phyloP scores from a whole-genome alignment of 2,888 invertebrate species.

The Himalopsyche kuldschensis region DNA sequence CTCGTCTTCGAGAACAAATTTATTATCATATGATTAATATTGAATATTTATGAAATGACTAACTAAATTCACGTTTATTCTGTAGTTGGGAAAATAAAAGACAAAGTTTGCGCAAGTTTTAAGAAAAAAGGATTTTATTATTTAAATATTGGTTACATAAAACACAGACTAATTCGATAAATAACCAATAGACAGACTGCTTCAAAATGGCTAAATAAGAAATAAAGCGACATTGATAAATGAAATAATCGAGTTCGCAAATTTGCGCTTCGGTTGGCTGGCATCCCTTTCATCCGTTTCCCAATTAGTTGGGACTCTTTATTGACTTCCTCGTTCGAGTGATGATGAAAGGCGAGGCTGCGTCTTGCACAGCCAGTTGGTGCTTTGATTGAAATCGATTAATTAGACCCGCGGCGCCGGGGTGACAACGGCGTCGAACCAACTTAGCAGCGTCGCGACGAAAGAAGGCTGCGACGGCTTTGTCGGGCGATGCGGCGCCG shows the following conservation, averaged over 20 bases:
- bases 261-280: neutral
- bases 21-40: too few relatives aligned
- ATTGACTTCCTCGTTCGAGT: neutral
- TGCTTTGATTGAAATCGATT: neutral
- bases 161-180: neutral
- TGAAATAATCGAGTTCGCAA: neutral
- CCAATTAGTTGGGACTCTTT: neutral
- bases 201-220: neutral
- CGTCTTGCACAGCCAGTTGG: neutral
- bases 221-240: neutral
- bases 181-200: neutral
- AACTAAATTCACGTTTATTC: too few relatives aligned
- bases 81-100: too few relatives aligned
- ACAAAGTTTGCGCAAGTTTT: too few relatives aligned
- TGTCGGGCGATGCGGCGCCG: neutral
- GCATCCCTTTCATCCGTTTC: neutral
- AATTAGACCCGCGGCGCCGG: neutral
- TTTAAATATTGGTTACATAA: too few relatives aligned
- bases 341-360: neutral
- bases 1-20: too few relatives aligned
- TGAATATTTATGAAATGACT: too few relatives aligned
- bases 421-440: neutral
- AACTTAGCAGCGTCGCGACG: neutral
- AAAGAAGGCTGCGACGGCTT: neutral
- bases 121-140: too few relatives aligned